These are phyloP conservation scores for Geodia barretti DNA, from an alignment of 37 sponge, comb jelly and placozoan genomes.

Conservation along the genomic window DNA sequence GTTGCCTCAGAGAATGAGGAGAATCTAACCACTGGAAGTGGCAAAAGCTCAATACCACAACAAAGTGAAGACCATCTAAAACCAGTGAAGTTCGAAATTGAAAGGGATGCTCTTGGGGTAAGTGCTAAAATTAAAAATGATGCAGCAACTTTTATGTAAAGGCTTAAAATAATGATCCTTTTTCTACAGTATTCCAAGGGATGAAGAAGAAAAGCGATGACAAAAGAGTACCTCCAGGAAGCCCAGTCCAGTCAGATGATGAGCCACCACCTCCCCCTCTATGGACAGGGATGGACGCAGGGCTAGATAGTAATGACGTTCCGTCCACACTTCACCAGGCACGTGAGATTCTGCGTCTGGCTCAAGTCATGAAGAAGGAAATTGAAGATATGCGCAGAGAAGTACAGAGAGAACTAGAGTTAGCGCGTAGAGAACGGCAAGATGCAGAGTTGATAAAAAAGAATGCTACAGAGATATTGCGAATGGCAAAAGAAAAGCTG, in stretches of 20 bases:
- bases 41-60: not conserved
- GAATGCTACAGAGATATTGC: conserved; percentile 75
- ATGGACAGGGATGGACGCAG: not conserved
- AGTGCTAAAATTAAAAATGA: too few species aligned
- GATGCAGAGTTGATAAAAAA: conserved; percentile 70
- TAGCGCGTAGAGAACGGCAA: conserved; percentile 67
- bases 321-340: conserved; percentile 58
- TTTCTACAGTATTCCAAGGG: conserved; percentile 15
- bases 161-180: too few species aligned
- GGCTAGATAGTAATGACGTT: not conserved
- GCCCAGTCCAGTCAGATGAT: not conserved
- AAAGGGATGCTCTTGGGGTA: conserved; percentile 33
- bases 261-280: not conserved
- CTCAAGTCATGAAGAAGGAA: conserved; percentile 54
- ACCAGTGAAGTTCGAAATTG: not conserved
- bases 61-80: not conserved
- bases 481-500: conserved; percentile 72
- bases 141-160: too few species aligned
- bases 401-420: conserved; percentile 51
- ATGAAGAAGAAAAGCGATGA: not conserved
- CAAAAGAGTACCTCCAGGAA: not conserved
- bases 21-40: not conserved
- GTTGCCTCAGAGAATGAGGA: not conserved
- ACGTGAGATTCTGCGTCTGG: conserved; percentile 68
- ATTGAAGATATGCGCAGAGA: conserved; percentile 69